Base-by-base conservation (phyloP, 2,797 vertebrate genomes). In the Bradypus variegatus region DNA sequence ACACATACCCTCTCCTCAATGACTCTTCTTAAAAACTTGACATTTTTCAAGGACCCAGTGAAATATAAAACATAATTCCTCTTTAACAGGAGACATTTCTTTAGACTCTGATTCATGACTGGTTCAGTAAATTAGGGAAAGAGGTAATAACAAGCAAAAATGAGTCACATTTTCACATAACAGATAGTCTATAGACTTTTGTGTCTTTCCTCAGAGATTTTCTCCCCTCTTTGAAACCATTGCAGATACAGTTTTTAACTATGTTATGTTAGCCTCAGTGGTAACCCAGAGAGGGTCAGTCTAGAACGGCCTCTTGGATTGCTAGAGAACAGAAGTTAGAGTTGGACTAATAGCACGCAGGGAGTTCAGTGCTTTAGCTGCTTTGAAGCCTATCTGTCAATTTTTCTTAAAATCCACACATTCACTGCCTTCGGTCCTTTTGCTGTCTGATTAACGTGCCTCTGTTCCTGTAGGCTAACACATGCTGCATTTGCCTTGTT, bases 351-450 rank as follows among this genome's bases (percentile, higher is more conserved):
- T 62, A 91, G 95, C 83, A 87, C 19, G 36, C 38, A 94, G 81
- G 86, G 87, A 93, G 69, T 92, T 83, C 94, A 96, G 92, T 91
- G 96, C 88, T 96, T 95, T 89, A 81, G 86, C 58, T 90, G 70
- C 96, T 97, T 97, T 97, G 97, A 97, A 96, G 95, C 95, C 94
- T 96, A 90, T 96, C 96, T 96, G 97, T 97, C 95, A 97, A 96
- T 97, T 97, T 97, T 97, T 96, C 93, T 84, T 95, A 95, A 95
- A 95, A 96, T 84, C 92, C 90, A 95, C 93, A 80, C 36, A 33
- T 62, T 64, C 45, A 84, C 41, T 55, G 90, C 91, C 86, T 94
- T 95, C 31, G 48, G 91, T 88, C 84, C 72, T 96, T 91, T 92
- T 55, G 6, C 89, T 93, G 91, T 89, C 92, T 94, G 88, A 96